Conservation (phyloP, 2,797 vertebrate species). For the Corythornis leucogaster region DNA sequence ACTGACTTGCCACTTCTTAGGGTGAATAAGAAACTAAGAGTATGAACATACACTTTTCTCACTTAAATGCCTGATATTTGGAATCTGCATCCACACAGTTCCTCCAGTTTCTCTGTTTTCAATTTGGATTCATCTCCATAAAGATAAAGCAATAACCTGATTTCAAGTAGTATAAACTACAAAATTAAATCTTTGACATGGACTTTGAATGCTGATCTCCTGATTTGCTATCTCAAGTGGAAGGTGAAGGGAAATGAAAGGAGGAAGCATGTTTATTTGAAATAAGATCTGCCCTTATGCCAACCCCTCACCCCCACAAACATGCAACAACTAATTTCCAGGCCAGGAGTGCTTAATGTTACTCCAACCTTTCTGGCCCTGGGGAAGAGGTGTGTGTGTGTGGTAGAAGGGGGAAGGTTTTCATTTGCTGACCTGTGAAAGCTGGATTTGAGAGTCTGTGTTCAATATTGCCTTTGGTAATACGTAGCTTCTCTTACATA, state of each 20-base stretch:
- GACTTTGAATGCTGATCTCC: conserved; percentile 28
- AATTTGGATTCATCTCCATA: conserved; percentile 65
- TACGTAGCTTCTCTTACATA: background rate
- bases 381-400: background rate
- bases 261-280: conserved; percentile 36
- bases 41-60: background rate
- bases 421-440: conserved; percentile 7
- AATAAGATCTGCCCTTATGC: conserved; percentile 37
- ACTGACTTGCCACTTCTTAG: background rate
- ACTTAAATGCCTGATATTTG: background rate
- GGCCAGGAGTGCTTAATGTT: background rate
- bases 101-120: conserved; percentile 55
- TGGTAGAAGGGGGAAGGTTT: background rate
- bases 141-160: conserved; percentile 64
- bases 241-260: conserved; percentile 53
- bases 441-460: background rate
- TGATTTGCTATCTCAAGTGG: background rate
- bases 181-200: conserved; percentile 51
- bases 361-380: background rate
- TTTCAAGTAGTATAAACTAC: conserved; percentile 44
- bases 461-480: background rate
- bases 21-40: background rate
- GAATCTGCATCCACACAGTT: conserved; percentile 15
- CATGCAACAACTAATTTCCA: conserved; percentile 22
- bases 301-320: background rate